Percentiles rank a stretch among this genome's conserved stretches.
These are phyloP conservation scores for Dichetophora obliterata DNA, from an alignment of 2,888 invertebrate genomes.

Conservation along the genomic window DNA sequence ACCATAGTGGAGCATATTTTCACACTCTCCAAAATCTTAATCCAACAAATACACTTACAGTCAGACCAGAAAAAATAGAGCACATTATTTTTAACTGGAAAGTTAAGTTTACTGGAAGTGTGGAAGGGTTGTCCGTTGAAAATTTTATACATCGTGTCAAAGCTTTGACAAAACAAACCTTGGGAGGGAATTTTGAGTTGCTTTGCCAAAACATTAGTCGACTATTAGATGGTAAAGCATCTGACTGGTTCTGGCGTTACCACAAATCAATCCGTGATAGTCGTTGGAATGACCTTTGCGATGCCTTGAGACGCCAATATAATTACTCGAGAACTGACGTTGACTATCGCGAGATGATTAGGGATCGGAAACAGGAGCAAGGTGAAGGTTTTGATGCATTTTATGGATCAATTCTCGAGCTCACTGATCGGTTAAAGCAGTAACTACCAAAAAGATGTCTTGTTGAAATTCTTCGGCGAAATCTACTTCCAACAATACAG, in stretches of 20 bases:
- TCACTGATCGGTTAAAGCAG: too few species aligned
- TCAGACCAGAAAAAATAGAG: not conserved
- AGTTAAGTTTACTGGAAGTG: not conserved
- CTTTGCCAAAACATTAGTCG: not conserved
- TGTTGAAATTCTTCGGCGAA: too few species aligned
- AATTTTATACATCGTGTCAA: not conserved
- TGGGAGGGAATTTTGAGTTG: not conserved
- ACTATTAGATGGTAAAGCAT: not conserved
- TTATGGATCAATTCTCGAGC: not conserved
- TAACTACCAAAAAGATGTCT: too few species aligned
- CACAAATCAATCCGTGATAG: not conserved
- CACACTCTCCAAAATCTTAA: not conserved
- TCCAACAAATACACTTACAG: too few species aligned
- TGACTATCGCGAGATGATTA: not conserved
- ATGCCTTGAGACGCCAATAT: not conserved
- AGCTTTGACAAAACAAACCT: not conserved
- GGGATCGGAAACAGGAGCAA: not conserved
- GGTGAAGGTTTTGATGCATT: not conserved
- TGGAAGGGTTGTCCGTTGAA: not conserved
- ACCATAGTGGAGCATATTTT: not conserved
- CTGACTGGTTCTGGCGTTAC: not conserved
- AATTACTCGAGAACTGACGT: not conserved
- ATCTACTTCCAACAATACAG: too few species aligned
- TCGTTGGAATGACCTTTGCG: too few species aligned
- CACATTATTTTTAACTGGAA: conserved; percentile 3